Evolutionary conservation across 2,113 vertebrate species (phyloP).

Genomic region (Pithys albifrons): DNA sequence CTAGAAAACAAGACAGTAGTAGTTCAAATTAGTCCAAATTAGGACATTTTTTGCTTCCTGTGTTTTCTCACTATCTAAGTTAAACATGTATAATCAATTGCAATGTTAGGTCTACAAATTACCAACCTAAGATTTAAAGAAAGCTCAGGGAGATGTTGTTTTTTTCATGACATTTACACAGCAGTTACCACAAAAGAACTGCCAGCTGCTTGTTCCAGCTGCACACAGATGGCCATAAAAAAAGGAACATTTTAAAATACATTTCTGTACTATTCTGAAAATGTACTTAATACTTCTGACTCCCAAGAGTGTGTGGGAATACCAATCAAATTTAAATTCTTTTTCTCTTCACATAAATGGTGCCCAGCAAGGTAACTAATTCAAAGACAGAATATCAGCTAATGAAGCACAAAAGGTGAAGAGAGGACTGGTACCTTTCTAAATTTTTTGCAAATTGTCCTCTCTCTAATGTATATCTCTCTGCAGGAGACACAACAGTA

Average conservation of each 20-base stretch:
- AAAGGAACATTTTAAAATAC: background rate
- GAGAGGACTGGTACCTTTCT: background rate
- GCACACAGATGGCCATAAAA: background rate
- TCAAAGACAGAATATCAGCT: background rate
- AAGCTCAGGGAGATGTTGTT: background rate
- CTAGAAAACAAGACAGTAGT: background rate
- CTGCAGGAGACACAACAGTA: background rate
- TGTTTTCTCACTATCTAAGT: background rate
- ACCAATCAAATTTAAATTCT: background rate
- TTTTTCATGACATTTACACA: background rate
- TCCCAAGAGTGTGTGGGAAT: background rate
- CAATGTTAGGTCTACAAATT: background rate
- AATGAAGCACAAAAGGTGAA: background rate
- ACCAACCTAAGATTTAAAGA: background rate
- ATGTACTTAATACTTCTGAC: background rate
- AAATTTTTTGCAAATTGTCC: background rate
- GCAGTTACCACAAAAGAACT: background rate
- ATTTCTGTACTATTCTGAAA: background rate
- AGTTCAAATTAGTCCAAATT: background rate
- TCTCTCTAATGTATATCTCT: background rate
- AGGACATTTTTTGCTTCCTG: background rate
- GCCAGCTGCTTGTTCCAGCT: background rate
- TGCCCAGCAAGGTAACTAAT: background rate
- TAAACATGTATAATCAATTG: background rate
- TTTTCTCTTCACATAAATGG: background rate